Conservation (phyloP, 2,888 invertebrate species). For the Clistopyga incitator region DNA sequence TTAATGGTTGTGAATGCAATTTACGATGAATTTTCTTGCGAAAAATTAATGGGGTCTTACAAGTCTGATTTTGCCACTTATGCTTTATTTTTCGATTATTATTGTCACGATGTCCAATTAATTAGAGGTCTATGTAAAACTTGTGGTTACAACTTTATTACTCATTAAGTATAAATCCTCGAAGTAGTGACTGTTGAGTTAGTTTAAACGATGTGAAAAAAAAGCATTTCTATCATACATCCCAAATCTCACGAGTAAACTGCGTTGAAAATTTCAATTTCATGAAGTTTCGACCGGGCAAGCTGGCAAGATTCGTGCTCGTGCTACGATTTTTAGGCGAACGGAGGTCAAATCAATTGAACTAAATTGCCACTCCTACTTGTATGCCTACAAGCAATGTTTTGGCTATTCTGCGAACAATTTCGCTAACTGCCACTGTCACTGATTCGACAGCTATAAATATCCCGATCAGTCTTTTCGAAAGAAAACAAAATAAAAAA, state of each 20-base stretch:
- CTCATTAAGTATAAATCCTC: constrained; percentile 28
- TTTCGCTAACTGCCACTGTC: constrained; percentile 64
- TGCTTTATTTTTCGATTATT: neutral
- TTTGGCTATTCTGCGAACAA: constrained; percentile 36
- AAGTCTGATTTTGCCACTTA: neutral
- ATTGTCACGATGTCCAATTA: constrained; percentile 45
- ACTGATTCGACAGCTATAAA: constrained; percentile 53
- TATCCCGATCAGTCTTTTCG: constrained; percentile 25
- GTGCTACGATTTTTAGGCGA: constrained; percentile 7
- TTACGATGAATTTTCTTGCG: too few relatives aligned
- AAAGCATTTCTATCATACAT: constrained; percentile 24
- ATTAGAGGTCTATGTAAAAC: constrained; percentile 40
- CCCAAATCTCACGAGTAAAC: constrained; percentile 1
- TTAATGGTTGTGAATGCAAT: too few relatives aligned
- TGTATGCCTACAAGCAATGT: constrained; percentile 51
- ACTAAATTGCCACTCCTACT: constrained; percentile 35
- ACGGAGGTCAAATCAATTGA: constrained; percentile 19
- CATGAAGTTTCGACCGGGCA: constrained; percentile 48
- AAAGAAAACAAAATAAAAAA: constrained; percentile 24
- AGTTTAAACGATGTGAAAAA: constrained; percentile 40
- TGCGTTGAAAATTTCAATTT: constrained; percentile 23
- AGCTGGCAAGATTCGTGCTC: constrained; percentile 47
- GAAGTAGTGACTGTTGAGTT: constrained; percentile 41
- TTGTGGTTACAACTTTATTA: constrained; percentile 17
- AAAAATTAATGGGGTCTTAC: neutral